Evolutionary conservation across 2,888 invertebrate species (phyloP), one percentile per base, ranked within the genome.

Genomic region (Cremastobaeus sp.): DNA sequence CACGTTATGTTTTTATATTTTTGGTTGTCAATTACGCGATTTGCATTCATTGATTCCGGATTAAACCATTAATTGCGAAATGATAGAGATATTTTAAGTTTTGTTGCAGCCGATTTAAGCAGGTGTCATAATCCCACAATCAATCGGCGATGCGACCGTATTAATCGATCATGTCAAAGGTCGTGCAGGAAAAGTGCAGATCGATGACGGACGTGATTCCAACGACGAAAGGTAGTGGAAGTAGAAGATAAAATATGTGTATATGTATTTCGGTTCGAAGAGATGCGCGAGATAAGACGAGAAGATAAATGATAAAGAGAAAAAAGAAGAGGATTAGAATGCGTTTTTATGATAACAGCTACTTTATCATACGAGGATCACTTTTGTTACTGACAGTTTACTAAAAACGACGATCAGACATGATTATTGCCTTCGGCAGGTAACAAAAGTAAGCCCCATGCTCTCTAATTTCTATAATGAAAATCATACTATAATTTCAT

Each of bases 291-390:
- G 79, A 81, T 78, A 82, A 83, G 82, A 82, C 84, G 83, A 55
- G 55, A 76, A 84, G 83, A 81, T 81, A 79, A 81, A 82, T 83
- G 81, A 82, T 79, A 74, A 77, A 77, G 72, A 78, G 77, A 66
- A 68, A 83, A 80, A 85, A 84, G 80, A 85, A 82, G 77, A 84
- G 81, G 81, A 86, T 86, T 85, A 85, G 85, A 85, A 82, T 80
- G 78, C 81, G 78, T 76, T n/a, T n/a, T 77, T 70, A 80, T 70
- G 79, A 73, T 50, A 62, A 18, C 34, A 41, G 17, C 59, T 70
- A 69, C 59, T 43, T 62, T 57, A 50, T 37, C 41, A 68, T 12
- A 48, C 47, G 59, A 76, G 76, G 71, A 55, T 77, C 74, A 77
- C 82, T 78, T 81, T 79, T 57, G 80, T 74, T 77, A 77, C 73